Base-by-base conservation (phyloP, 2,888 invertebrate genomes). In the Hydropsyche betteni region DNA sequence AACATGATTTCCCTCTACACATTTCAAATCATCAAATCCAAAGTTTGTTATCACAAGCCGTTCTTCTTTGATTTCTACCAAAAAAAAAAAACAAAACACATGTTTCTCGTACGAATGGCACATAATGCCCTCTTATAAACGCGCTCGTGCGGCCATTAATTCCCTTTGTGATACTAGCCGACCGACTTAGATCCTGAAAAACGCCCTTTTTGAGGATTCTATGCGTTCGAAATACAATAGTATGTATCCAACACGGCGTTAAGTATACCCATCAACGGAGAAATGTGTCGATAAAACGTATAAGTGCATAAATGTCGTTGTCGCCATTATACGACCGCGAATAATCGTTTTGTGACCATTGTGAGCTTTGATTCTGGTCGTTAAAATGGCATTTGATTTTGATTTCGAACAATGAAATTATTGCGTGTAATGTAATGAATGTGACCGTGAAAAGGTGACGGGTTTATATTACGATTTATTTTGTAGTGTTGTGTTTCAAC, bases 51-150 rank as follows among this genome's bases (percentile, higher is more conserved):
- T 70, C 52, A 10, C 50, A 53, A 53, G 53, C 70, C 53, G 53
- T 52, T 70, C 51, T 70, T 38, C 70, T 70, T 70, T 70, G 70
- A 70, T 70, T 70, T 53, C 36, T 33, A 53, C 44, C 16, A 36
- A 44, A 58, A 75, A 69, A 74, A 24, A 58, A 75, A 69, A 74
- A 74, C 75, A 75, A 69, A 74, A 74, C 75, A 75, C 77, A 72
- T 75, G 77, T 75, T 75, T 74, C 77, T 71, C 70, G 71, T 72
- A 75, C 71, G 69, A 77, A 77, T 72, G 69, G 75, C 74, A 71
- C 75, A 75, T 77, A 34, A 64, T 74, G 71, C 68, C 64, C 69
- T 75, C 51, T 51, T 75, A 71, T 55, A 69, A 58, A 64, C 36
- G 61, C 58, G n/a, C 44, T 44, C 14, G 74, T 55, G 24, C 12